Base-by-base conservation (phyloP, 2,888 invertebrate genomes). In the Tetheella fluctuosa region DNA sequence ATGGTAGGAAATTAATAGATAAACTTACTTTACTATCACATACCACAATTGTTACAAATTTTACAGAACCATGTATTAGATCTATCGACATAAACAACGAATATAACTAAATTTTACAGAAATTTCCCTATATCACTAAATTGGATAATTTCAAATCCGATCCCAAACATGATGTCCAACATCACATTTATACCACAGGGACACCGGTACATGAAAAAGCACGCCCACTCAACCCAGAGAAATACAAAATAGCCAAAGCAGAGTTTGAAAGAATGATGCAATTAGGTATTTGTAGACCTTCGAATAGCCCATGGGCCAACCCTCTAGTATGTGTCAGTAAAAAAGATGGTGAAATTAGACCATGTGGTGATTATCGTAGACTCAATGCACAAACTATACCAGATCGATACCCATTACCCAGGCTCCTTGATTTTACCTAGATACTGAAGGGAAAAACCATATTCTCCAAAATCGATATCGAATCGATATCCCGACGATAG, bases 261-360 rank as follows among this genome's bases (percentile, higher is more conserved):
- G 81, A 85, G 60, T 84, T 86, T 64, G 53, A 66, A 3, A 4
- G 53, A 0, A 77, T 86, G 80, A 62, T 78, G 8, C 74, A 86
- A 23, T 63, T 73, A 23, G 89, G 86, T 0, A 84, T 89, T 13
- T 84, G 84, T 39, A 71, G 86, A 3, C 88, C 84, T 0, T 89
- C 87, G 0, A 79, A 76, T 5, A 85, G 85, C 42, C 65, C 72
- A 2, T 90, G 84, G 86, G 73, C 86, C 0, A 83, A 77, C 53
- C 89, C 66, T 1, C 54, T 70, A 0, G 70, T 70, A 23, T 59
- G 70, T 0, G 71, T 72, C 3, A 37, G 58, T 0, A 72, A 71
- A 20, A 74, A 70, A 28, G 39, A 69, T 37, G 74, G 74, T 0
- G 55, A 74, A 1, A 13, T 76, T 7, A 58, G 74, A 1, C 69